Evolutionary conservation across 2,888 invertebrate genomes (phyloP), one percentile per base, ranked within the genome.

Genomic region (Spodoptera exigua): DNA sequence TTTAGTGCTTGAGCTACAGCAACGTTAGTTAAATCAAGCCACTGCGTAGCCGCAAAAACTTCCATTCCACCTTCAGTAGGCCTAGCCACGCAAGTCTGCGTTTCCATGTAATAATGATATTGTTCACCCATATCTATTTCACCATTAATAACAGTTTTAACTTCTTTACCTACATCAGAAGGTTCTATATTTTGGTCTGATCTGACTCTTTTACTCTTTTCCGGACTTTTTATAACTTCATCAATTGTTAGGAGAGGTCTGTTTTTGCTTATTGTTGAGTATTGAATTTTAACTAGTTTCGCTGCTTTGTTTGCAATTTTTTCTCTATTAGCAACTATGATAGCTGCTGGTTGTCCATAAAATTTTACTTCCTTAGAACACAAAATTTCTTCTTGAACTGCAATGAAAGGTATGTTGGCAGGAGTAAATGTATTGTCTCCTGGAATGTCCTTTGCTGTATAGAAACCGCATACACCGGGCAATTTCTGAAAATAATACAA

Each of bases 41-140:
- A 95, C 76, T 97, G 97, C 0, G 95, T 89, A 0, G 96, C 79
- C 0, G 95, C 87, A 78, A 93, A 95, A 1, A 97, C 94, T 67
- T 96, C 95, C 72, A 97, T 85, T 0, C 96, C 96, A 81, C 96
- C 96, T 81, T 97, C 97, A 1, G 91, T 92, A 0, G 97, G 97
- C 27, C 95, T 84, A 17, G 95, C 95, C 1, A 96, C 92, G 78
- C 96, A 95, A 0, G 93, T 93, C 63, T 96, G 95, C 0, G 96
- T 95, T 82, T 97, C 97, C 96, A 97, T 96, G 13, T 95, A 95
- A 70, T 95, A 97, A 85, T 97, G 97, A 79, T 96, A 96, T 79
- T 97, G 97, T 11, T 92, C 85, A 12, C 95, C 95, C 51, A 95
- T 84, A 32, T 94, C 88, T 39, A 94, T 90, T 13, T 85, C 89